Base-by-base conservation (phyloP, 2,888 invertebrate species). In the Plutella xylostella region DNA sequence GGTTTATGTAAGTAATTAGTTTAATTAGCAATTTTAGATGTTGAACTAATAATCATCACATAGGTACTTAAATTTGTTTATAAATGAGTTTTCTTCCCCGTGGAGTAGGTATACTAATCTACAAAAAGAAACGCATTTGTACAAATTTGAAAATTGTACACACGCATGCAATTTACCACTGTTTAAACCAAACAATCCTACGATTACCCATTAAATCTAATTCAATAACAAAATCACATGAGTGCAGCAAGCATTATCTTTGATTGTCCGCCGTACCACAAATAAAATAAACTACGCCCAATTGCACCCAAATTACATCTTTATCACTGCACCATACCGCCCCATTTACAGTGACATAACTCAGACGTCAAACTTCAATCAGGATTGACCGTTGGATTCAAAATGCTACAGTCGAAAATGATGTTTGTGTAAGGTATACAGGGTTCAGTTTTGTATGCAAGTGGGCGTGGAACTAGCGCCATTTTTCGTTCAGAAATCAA, bases 221-320 rank as follows among this genome's bases (percentile, higher is more conserved):
- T 76, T 72, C 72, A 79, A 79, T 78, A 70, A 76, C 68, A 67
- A 65, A 72, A 70, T 60, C 65, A 74, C 74, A 20, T 71, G 68
- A 54, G 43, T 46, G 39, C 39, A 20, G n/a, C 30, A 59, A 53
- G 65, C 75, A 80, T 82, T 79, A 80, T 80, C 77, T 80, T 77
- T 78, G 76, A 78, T 77, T 76, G 75, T 70, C 60, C 68, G 57
- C 60, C 63, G 61, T 6, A 66, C 66, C 61, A 67, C 70, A 71
- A 71, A 70, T 66, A 68, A n/a, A n/a, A n/a, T n/a, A n/a, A n/a
- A n/a, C n/a, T n/a, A n/a, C n/a, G n/a, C n/a, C n/a, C n/a, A n/a
- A n/a, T n/a, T n/a, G n/a, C n/a, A n/a, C n/a, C n/a, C 28, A n/a
- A 4, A n/a, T 28, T 28, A 28, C 3, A 28, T 7, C 25, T 25